Evolutionary conservation across 2,888 invertebrate genomes (phyloP).

Genomic region (Bembecia ichneumoniformis): DNA sequence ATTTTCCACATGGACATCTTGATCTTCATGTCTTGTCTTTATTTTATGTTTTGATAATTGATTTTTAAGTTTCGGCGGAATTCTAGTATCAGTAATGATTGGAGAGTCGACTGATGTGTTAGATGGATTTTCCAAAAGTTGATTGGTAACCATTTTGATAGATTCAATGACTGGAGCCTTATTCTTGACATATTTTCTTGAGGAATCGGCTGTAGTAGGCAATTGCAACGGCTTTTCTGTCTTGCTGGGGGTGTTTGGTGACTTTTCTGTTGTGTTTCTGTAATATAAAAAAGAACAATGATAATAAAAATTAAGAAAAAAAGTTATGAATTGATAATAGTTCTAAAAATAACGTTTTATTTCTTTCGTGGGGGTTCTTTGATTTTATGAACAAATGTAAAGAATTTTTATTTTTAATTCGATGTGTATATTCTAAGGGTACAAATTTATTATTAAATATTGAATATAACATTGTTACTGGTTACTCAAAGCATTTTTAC

Average conservation of each 20-base stretch:
- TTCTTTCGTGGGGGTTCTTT: too few species aligned
- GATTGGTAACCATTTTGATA: constrained; percentile 71
- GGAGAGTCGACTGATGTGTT: constrained; percentile 43
- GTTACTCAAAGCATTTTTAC: too few species aligned
- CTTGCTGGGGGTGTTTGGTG: constrained; percentile 7
- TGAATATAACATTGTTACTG: too few species aligned
- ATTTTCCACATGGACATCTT: constrained; percentile 49
- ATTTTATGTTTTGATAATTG: constrained; percentile 57
- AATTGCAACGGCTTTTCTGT: constrained; percentile 7
- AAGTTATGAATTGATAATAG: too few species aligned
- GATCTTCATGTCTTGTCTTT: constrained; percentile 52
- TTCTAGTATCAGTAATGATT: constrained; percentile 71
- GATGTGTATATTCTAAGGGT: too few species aligned
- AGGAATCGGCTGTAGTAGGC: constrained; percentile 21
- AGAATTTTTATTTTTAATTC: too few species aligned
- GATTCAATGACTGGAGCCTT: constrained; percentile 66
- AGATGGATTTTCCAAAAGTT: constrained; percentile 61
- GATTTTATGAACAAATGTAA: too few species aligned
- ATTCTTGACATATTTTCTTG: constrained; percentile 51
- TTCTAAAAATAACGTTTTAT: too few species aligned
- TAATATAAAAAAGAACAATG: neutral
- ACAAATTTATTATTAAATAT: too few species aligned
- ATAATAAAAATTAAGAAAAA: neutral
- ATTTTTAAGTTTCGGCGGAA: constrained; percentile 75
- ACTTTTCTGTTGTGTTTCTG: neutral